Evolutionary conservation across 37 sponge, comb jelly and placozoan species (phyloP).

Genomic region (Hexactinellida sp.): DNA sequence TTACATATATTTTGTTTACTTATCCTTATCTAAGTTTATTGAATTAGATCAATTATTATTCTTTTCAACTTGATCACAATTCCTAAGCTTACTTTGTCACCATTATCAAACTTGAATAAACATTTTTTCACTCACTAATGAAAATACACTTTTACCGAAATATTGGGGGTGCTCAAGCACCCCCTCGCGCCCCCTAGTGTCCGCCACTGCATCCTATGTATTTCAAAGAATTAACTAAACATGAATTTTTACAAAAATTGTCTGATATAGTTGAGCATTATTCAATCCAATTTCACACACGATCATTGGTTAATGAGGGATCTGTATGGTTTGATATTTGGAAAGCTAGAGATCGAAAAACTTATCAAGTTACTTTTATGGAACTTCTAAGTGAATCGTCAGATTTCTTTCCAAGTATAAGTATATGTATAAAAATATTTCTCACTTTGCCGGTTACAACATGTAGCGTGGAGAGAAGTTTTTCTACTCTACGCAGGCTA

Average conservation of each 20-base stretch:
- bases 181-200: too few relatives aligned
- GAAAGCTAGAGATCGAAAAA: background rate
- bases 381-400: background rate
- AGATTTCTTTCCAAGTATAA: background rate
- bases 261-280: background rate
- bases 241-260: background rate
- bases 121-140: too few relatives aligned
- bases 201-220: too few relatives aligned
- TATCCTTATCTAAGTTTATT: too few relatives aligned
- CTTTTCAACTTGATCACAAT: too few relatives aligned
- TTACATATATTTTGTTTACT: too few relatives aligned
- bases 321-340: conserved; percentile 15
- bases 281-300: background rate
- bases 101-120: too few relatives aligned
- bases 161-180: too few relatives aligned
- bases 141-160: too few relatives aligned
- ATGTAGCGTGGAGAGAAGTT: background rate
- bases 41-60: too few relatives aligned
- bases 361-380: background rate
- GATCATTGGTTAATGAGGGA: background rate
- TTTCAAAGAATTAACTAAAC: background rate
- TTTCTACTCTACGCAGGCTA: conserved; percentile 9
- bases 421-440: conserved; percentile 13
- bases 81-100: too few relatives aligned
- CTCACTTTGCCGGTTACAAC: background rate